These are phyloP conservation scores for Hippopotamyrus pictus DNA, from an alignment of 2,797 vertebrate species.

Conservation along the genomic window DNA sequence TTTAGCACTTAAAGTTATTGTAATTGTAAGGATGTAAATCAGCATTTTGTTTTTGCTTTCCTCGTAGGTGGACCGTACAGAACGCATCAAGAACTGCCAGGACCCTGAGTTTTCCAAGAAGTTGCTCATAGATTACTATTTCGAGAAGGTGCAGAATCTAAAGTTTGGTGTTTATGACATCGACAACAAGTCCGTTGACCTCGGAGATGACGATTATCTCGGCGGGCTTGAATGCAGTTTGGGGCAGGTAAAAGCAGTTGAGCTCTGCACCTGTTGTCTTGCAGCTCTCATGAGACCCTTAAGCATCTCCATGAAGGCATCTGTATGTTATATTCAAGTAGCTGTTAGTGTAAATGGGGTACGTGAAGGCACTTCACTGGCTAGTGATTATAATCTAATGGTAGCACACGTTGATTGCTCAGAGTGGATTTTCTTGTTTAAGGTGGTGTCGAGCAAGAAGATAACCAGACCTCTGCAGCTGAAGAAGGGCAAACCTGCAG, in stretches of 20 bases:
- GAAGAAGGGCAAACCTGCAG: conserved; percentile 83
- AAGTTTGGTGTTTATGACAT: conserved; percentile 81
- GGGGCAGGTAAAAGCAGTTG: conserved; percentile 69
- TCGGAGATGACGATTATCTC: conserved; percentile 82
- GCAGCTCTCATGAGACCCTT: background rate
- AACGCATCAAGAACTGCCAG: conserved; percentile 74
- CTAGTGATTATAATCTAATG: background rate
- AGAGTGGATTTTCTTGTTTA: background rate
- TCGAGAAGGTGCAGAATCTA: conserved; percentile 84
- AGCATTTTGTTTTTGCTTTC: background rate
- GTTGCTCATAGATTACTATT: conserved; percentile 76
- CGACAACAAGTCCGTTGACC: conserved; percentile 74
- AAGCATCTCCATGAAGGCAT: background rate
- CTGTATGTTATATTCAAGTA: background rate
- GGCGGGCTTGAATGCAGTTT: conserved; percentile 79
- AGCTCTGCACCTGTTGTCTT: background rate
- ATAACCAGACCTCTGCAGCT: conserved; percentile 77
- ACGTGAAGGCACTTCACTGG: background rate
- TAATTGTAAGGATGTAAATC: background rate
- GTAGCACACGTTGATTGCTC: background rate
- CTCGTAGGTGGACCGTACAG: conserved; percentile 71
- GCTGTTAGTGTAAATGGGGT: background rate
- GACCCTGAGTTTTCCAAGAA: conserved; percentile 78
- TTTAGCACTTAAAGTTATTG: background rate
- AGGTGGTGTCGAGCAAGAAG: conserved; percentile 76